Evolutionary conservation across 2,888 invertebrate genomes (phyloP), one percentile per base, ranked within the genome.

Genomic region (Apamea monoglypha): DNA sequence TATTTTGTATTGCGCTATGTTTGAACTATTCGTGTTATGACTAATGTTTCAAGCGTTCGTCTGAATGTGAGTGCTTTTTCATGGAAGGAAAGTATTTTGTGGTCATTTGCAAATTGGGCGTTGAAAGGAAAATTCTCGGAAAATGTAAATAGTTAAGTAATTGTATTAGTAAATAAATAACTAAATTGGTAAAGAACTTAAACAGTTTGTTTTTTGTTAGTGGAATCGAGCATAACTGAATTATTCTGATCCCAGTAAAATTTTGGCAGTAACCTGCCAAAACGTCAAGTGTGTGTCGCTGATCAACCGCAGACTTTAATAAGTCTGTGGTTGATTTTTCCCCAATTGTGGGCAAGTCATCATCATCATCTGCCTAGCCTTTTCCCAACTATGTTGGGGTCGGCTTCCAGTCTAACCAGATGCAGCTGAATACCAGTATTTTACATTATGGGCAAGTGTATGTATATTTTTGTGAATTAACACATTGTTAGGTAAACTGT

Each of bases 11-110:
- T 47, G 44, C 25, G 5, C 7, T 8, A 16, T 47, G 50, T 78
- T 53, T 68, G 53, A 68, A 83, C 21, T 69, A 67, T 72, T 81
- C 69, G 61, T 80, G 68, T 70, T 88, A 87, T 79, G 75, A 88
- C 73, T 79, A 83, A 87, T 80, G 69, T 69, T 77, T 69, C 66
- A n/a, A 78, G 66, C 40, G 70, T 72, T 40, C 25, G 21, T 44
- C 61, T 53, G 40, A 63, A 63, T 72, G 2, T 29, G 59, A 70
- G 74, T 74, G 74, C 59, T 81, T 85, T 81, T 82, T 82, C 81
- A 74, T 81, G 36, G 73, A 85, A 82, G 3, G 63, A 85, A 85
- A 85, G 74, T 74, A 44, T 69, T 53, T 29, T 59, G 53, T 61
- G 50, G 53, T 59, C 6, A 56, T 53, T 59, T 63, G 53, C 5